Evolutionary conservation across 92 coral and sea anemone species (phyloP).

Genomic region (Metridium senile): DNA sequence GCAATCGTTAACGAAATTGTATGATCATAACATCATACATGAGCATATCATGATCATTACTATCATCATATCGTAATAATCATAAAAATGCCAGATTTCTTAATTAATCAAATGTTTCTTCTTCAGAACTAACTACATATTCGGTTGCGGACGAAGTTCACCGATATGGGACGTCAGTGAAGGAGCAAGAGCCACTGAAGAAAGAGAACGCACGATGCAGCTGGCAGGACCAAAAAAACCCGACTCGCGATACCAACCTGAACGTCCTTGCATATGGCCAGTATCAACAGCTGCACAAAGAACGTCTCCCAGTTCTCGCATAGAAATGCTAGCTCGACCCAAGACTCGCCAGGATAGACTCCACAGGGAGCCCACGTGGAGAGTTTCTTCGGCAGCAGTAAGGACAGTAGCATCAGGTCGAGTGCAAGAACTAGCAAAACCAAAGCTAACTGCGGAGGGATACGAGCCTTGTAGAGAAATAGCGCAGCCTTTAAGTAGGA

Average conservation of each 20-base stretch:
- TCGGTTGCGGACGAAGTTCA: conserved; percentile 88
- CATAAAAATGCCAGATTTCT: not conserved
- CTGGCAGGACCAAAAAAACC: conserved; percentile 83
- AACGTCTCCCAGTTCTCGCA: conserved; percentile 68
- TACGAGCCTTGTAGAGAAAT: conserved; percentile 70
- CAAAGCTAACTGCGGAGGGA: conserved; percentile 82
- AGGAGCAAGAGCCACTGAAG: conserved; percentile 88
- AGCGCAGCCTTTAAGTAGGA: conserved; percentile 68
- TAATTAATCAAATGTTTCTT: not conserved
- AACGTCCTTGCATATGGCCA: conserved; percentile 64
- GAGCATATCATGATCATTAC: too few species aligned
- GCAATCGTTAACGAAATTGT: too few species aligned
- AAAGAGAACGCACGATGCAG: conserved; percentile 74
- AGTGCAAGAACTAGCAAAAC: conserved; percentile 78
- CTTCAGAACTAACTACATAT: conserved; percentile 55
- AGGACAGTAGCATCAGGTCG: conserved; percentile 84
- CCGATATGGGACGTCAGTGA: conserved; percentile 90
- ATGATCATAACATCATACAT: too few species aligned
- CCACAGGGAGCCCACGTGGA: conserved; percentile 89
- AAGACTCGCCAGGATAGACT: conserved; percentile 83
- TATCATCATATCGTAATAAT: not conserved
- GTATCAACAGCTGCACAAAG: conserved; percentile 73
- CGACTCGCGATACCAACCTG: conserved; percentile 71
- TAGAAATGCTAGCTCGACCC: conserved; percentile 85
- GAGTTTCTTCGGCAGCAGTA: conserved; percentile 75